Percentiles rank a stretch among this genome's conserved stretches.
These are phyloP conservation scores for Prunella fulvescens DNA, from an alignment of 2,113 vertebrate species.

Conservation along the genomic window DNA sequence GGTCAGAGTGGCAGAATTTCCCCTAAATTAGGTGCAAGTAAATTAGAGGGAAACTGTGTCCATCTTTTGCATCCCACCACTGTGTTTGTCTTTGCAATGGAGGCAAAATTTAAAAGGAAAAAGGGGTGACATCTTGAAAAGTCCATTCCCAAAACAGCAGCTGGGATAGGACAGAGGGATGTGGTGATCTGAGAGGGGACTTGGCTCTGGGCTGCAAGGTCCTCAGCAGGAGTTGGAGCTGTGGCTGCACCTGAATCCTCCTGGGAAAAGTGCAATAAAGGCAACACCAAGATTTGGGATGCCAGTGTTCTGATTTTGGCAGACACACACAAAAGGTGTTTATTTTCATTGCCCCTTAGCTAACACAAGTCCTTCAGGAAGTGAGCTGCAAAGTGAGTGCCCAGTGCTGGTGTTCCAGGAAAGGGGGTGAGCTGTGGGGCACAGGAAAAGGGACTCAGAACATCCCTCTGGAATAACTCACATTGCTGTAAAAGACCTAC, in stretches of 20 bases:
- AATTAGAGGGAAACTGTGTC: neutral
- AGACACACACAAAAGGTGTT: neutral
- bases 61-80: neutral
- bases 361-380: neutral
- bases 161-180: neutral
- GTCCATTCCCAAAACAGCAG: neutral
- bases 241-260: neutral
- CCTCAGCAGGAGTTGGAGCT: neutral
- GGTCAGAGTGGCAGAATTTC: neutral
- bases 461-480: neutral
- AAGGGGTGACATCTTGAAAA: neutral
- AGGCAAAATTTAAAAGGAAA: neutral
- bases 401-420: neutral
- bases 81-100: neutral
- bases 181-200: neutral
- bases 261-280: neutral
- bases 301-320: neutral
- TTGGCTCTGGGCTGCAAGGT: neutral
- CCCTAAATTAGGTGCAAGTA: neutral
- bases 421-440: neutral
- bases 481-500: rapidly evolving
- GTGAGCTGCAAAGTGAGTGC: neutral
- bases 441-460: neutral
- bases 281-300: neutral
- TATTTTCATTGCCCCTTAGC: neutral